Percentiles rank a stretch among this genome's conserved stretches.
Evolutionary conservation across 2,888 invertebrate genomes (phyloP).

Genomic region (Tachystola acroxantha): DNA sequence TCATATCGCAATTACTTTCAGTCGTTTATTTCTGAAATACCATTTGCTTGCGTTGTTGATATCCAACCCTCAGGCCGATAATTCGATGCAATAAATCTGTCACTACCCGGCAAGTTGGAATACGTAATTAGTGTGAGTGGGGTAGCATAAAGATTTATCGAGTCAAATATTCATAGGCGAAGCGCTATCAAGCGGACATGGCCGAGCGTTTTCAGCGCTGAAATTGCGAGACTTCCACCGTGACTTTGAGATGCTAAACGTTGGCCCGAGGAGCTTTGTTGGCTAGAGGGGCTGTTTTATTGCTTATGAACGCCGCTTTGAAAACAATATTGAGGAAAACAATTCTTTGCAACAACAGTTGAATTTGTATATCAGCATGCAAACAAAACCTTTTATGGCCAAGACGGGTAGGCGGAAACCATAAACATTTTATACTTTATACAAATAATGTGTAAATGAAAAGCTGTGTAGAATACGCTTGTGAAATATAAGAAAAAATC

Average conservation of each 20-base stretch:
- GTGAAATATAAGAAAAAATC: no score
- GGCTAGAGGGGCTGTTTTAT: slow-evolving; percentile 42
- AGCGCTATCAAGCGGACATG: slow-evolving; percentile 16
- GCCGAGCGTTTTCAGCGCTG: slow-evolving; percentile 8
- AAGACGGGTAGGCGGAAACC: neutral
- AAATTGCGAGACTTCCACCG: slow-evolving; percentile 19
- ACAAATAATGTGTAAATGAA: no score
- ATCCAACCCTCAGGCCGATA: no score
- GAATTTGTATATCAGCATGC: slow-evolving; percentile 20
- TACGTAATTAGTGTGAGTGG: slow-evolving; percentile 4
- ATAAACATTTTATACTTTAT: neutral
- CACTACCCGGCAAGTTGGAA: neutral
- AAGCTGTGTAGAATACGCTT: no score
- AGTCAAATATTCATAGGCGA: neutral
- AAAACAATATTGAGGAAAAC: slow-evolving; percentile 41
- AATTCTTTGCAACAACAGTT: slow-evolving; percentile 30
- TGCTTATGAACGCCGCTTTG: slow-evolving; percentile 39
- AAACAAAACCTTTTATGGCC: neutral
- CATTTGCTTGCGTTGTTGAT: no score
- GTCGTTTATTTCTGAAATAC: no score
- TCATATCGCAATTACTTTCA: no score
- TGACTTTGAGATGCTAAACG: slow-evolving; percentile 53
- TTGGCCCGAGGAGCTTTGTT: slow-evolving; percentile 44
- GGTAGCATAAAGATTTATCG: slow-evolving; percentile 4
- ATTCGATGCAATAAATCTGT: slow-evolving; percentile 5